Evolutionary conservation across 2,113 vertebrate genomes (phyloP).

Genomic region (Beaufortia kweichowensis): DNA sequence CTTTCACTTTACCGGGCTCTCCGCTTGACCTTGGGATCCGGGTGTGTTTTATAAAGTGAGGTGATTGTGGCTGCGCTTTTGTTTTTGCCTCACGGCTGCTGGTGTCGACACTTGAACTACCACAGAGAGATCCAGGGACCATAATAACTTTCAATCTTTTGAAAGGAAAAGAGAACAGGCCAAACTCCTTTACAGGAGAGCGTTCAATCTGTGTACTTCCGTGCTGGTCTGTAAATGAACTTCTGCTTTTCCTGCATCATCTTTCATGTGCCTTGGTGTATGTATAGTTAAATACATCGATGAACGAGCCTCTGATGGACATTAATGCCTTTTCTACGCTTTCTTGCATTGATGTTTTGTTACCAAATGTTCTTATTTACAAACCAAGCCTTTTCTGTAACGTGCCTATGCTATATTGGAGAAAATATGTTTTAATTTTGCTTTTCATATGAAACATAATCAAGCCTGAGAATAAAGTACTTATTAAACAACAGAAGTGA

Average conservation of each 20-base stretch:
- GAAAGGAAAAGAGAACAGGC: background rate
- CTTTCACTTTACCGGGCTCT: constrained; percentile 1
- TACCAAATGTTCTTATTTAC: constrained; percentile 66
- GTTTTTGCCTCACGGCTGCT: background rate
- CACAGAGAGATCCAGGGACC: background rate
- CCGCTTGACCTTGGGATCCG: background rate
- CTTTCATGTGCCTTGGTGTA: constrained; percentile 59
- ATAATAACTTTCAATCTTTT: background rate
- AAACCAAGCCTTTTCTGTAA: constrained; percentile 75
- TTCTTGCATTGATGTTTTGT: constrained; percentile 54
- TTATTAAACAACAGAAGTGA: constrained; percentile 62
- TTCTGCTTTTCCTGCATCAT: constrained; percentile 41
- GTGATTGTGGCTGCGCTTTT: background rate
- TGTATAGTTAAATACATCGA: constrained; percentile 56
- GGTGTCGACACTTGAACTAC: too few relatives aligned
- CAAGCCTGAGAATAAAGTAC: constrained; percentile 82
- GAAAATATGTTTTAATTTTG: constrained; percentile 75
- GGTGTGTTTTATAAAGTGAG: background rate
- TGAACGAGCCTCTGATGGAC: constrained; percentile 49
- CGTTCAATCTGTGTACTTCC: constrained; percentile 29
- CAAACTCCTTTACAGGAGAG: background rate
- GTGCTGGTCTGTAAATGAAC: constrained; percentile 17
- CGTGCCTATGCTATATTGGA: constrained; percentile 77
- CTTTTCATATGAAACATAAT: constrained; percentile 82
- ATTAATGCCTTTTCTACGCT: constrained; percentile 47